These are phyloP conservation scores for Spisula subtruncata DNA, from an alignment of 2,888 invertebrate species.

Conservation along the genomic window DNA sequence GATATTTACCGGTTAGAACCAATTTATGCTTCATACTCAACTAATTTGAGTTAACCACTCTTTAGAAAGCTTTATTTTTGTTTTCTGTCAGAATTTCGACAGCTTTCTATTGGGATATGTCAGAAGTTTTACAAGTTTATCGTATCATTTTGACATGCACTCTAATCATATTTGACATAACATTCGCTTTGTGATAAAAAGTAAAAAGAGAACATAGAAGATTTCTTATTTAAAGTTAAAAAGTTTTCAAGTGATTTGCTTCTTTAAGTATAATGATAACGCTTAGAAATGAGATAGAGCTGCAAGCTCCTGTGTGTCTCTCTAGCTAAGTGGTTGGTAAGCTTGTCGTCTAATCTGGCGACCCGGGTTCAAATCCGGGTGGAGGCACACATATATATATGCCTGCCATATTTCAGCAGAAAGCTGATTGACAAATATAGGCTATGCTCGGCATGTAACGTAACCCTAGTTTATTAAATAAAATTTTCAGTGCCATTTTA, in stretches of 20 bases:
- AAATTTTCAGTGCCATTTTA: too few species aligned
- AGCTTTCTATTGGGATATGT: constrained; percentile 37
- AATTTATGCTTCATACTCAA: constrained; percentile 55
- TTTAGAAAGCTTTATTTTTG: constrained; percentile 50
- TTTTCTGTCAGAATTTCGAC: constrained; percentile 52
- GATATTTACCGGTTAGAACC: constrained; percentile 68
- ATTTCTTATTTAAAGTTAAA: background rate
- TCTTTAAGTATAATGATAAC: background rate
- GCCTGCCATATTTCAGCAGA: too few species aligned
- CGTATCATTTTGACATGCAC: constrained; percentile 25
- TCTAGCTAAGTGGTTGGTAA: too few species aligned
- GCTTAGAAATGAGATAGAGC: background rate
- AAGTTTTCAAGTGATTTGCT: background rate
- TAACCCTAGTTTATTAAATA: too few species aligned
- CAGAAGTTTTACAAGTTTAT: constrained; percentile 45
- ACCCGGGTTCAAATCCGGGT: too few species aligned
- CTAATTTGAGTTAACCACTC: constrained; percentile 48
- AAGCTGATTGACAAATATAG: too few species aligned
- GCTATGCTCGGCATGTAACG: too few species aligned
- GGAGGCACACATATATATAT: too few species aligned
- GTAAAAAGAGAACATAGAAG: background rate
- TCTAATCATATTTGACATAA: constrained; percentile 45
- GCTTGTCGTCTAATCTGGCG: too few species aligned
- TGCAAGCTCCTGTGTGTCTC: too few species aligned
- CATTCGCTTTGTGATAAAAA: constrained; percentile 28